Base-by-base conservation (phyloP, 2,797 vertebrate species). In the Pangasius macronema region DNA sequence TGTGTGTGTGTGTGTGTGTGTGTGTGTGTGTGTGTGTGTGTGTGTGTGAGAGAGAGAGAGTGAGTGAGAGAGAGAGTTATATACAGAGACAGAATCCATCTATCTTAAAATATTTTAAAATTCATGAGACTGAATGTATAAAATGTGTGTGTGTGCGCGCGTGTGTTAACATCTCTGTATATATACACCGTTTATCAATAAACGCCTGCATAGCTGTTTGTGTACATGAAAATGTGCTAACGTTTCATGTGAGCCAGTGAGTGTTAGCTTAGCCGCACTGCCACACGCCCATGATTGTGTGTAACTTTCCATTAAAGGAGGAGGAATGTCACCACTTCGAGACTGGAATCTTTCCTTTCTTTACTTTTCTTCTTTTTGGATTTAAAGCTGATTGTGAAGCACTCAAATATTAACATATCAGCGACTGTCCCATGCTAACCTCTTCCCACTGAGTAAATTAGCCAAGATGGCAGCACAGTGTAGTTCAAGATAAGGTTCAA, bases 251-350 rank as follows among this genome's bases (percentile, higher is more conserved):
- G 51, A 85, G 82, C 86, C 90, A 89, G 85, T 83, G 92, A 89
- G 86, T 85, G 92, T 92, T 72, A 86, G 67, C 92, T 73, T 86
- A 91, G 90, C 92, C 91, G 90, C 84, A 83, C 92, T 92, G 91
- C 94, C 92, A 93, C 89, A 85, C 93, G 86, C 81, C 91, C 87
- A 89, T 86, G 84, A 94, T n/a, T 63, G 39, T 81, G 22, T 46
- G 13, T 30, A 94, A 93, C 91, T 94, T 95, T 95, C 91, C 93
- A 95, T 93, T 95, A 92, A 92, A 93, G 90, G 85, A 73, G 42
- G 87, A 88, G 57, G 39, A 85, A 87, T 89, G 76, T 73, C 30
- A 57, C 36, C 6, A 46, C 8, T 55, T 22, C 22, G 3, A 22
- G 51, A 55, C 76, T 79, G 76, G n/a, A 33, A 0, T 79, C 76